Base-by-base conservation (phyloP, 2,888 invertebrate genomes). In the Syrphus vitripennis region DNA sequence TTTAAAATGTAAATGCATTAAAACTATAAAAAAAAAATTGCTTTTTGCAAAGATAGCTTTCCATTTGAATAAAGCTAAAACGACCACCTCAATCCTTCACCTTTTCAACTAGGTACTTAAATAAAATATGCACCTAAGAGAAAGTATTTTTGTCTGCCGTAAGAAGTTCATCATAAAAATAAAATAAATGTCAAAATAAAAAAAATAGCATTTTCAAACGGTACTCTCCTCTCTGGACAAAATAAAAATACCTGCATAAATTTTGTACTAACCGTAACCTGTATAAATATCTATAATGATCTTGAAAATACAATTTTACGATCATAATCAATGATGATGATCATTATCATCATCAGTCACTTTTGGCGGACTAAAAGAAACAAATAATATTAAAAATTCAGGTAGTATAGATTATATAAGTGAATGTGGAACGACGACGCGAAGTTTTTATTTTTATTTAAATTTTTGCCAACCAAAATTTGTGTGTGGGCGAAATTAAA, bases 401-500 rank as follows among this genome's bases (percentile, higher is more conserved):
- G 65, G 42, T 31, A 65, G 42, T 63, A n/a, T n/a, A 16, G 80
- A 26, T 55, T 45, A 59, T 24, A n/a, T n/a, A 63, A 24, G 21
- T 24, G 34, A 59, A 65, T 55, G 14, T 29, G 19, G 1, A n/a
- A 21, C 21, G 48, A 21, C 48, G n/a, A n/a, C n/a, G n/a, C n/a
- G n/a, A 48, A 2, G 10, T 55, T 29, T 50, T 34, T 53, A n/a
- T 16, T 48, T 50, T 69, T 40, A 24, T 75, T 21, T 6, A 16
- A 1, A 65, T 72, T 83, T 50, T 77, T 42, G 65, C 71, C 65
- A 63, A 55, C 19, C 55, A 59, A 40, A 21, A 16, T 24, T 37
- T 26, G 29, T 57, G 67, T 71, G 84, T 81, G 80, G 80, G 83
- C 53, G 83, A 80, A 76, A 80, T 65, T 53, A 16, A 71, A 76